These are phyloP conservation scores for Drosophila suboccidentalis DNA, from an alignment of 2,888 invertebrate genomes.

Conservation along the genomic window DNA sequence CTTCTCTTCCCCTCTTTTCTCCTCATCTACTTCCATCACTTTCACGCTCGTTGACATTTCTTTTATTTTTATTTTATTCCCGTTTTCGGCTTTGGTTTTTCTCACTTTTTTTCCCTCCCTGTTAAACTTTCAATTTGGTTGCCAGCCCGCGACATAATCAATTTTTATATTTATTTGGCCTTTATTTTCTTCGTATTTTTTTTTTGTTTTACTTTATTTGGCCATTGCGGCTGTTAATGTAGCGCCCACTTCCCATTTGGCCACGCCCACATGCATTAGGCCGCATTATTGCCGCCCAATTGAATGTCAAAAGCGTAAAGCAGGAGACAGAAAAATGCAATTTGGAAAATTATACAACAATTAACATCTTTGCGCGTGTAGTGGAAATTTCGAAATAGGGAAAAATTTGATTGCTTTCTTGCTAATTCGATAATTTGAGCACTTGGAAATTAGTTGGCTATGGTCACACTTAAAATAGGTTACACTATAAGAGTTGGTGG, in stretches of 20 bases:
- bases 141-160: conserved; percentile 63
- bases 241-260: conserved; percentile 46
- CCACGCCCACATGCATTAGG: conserved; percentile 53
- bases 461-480: background rate
- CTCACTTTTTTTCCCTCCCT: conserved; percentile 14
- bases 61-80: conserved; percentile 35
- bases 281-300: conserved; percentile 28
- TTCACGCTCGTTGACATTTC: conserved; percentile 79
- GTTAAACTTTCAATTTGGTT: conserved; percentile 64
- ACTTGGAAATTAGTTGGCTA: background rate
- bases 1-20: background rate
- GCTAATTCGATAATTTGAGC: conserved; percentile 2
- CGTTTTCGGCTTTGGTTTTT: conserved; percentile 24
- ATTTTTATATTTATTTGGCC: conserved; percentile 76
- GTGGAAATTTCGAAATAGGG: background rate
- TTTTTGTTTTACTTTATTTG: conserved; percentile 19
- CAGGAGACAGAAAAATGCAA: conserved; percentile 19
- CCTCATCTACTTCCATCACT: conserved; percentile 30
- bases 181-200: conserved; percentile 24
- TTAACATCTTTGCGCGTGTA: conserved; percentile 32
- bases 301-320: conserved; percentile 30
- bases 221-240: conserved; percentile 52
- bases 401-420: background rate
- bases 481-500: background rate
- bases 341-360: conserved; percentile 46